Percentiles rank a stretch among this genome's conserved stretches.
phyloP scores from a whole-genome alignment of 2,797 vertebrate genomes.

The Simalia tracyae region DNA sequence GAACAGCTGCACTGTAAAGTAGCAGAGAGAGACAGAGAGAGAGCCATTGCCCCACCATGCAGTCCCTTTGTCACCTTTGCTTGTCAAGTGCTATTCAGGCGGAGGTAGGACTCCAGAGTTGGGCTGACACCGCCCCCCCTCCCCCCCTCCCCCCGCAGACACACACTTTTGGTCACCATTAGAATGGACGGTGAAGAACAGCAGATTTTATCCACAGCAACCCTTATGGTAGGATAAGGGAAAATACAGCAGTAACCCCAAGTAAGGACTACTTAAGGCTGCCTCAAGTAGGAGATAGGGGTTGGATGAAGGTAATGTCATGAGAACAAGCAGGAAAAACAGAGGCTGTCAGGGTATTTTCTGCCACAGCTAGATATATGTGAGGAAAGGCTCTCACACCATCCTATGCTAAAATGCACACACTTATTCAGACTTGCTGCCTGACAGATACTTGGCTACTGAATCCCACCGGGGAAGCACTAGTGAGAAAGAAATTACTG shows the following conservation, averaged over 20 bases:
- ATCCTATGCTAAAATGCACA: not conserved
- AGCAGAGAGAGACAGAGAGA: too few species aligned
- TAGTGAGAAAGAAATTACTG: conserved; percentile 64
- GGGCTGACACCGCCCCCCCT: not conserved
- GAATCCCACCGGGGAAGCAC: conserved; percentile 64
- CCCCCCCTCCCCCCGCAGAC: too few species aligned
- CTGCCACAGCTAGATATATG: not conserved
- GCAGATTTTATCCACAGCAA: not conserved
- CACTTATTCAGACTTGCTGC: conserved; percentile 20
- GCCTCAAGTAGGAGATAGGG: not conserved
- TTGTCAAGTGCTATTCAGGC: not conserved
- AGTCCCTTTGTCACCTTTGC: not conserved
- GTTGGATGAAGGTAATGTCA: not conserved
- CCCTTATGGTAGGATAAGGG: not conserved
- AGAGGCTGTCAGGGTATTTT: not conserved
- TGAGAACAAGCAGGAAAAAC: not conserved
- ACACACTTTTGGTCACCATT: not conserved
- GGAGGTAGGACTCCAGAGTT: not conserved
- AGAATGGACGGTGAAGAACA: not conserved
- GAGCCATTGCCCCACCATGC: not conserved
- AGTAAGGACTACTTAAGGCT: not conserved
- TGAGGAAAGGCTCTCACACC: not conserved
- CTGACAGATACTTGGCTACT: conserved; percentile 68
- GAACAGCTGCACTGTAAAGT: not conserved
- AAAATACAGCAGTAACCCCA: not conserved